Conservation (phyloP, 1,140 invertebrate genomes). For the Zophobas morio region DNA sequence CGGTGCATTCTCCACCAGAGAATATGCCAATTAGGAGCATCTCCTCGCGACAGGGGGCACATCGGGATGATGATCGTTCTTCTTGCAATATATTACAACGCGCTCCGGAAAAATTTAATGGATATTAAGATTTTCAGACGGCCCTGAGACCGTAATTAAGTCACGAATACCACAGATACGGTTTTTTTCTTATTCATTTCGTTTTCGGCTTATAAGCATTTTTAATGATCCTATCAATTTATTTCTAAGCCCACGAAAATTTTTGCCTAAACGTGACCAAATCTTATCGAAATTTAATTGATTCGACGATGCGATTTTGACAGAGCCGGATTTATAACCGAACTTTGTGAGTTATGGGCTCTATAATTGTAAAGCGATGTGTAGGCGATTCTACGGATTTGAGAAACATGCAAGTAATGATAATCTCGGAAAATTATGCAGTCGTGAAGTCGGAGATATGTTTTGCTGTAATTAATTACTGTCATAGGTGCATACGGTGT, state of each 20-base stretch:
- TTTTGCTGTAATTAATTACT: no score
- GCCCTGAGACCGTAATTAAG: conserved; percentile 53
- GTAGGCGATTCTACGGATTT: no score
- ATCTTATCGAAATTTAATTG: background rate
- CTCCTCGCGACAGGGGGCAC: conserved; percentile 54
- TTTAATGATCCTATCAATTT: conserved; percentile 17
- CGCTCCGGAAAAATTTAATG: conserved; percentile 57
- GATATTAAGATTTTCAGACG: conserved; percentile 57
- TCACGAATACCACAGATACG: conserved; percentile 48
- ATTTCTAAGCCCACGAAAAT: background rate
- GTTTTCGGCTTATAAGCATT: conserved; percentile 10
- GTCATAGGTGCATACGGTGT: no score
- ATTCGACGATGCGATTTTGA: background rate
- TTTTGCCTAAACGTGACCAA: conserved; percentile 14
- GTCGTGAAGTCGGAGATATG: no score
- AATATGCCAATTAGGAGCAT: conserved; percentile 60
- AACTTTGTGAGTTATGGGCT: background rate
- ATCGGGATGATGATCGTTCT: conserved; percentile 51
- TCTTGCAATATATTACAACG: conserved; percentile 56
- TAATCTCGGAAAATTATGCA: no score
- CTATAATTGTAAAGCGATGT: background rate
- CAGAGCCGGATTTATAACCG: conserved; percentile 3
- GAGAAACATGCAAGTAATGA: no score
- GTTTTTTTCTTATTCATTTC: background rate
- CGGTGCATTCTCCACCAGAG: conserved; percentile 51